These are phyloP conservation scores for Pyxicephalus adspersus DNA, from an alignment of 2,113 vertebrate species.

Conservation along the genomic window DNA sequence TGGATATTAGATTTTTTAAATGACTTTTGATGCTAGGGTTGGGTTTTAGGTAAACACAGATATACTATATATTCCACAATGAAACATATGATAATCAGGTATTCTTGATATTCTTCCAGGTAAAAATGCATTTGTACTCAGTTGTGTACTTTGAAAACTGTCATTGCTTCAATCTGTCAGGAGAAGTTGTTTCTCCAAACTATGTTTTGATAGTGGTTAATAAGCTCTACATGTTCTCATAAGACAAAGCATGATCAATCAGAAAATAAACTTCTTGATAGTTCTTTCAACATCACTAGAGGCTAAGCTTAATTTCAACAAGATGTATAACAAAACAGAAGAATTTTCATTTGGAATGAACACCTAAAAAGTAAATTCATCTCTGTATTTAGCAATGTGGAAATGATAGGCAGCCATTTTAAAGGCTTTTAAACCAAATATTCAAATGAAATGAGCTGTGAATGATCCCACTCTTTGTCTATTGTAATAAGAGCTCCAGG, in stretches of 20 bases:
- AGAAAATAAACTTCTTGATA: conserved; percentile 36
- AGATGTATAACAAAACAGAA: conserved; percentile 35
- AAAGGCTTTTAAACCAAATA: conserved; percentile 50
- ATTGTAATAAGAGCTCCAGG: conserved; percentile 18
- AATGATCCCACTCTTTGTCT: conserved; percentile 51
- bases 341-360: conserved; percentile 24
- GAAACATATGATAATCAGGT: background rate
- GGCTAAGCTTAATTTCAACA: conserved; percentile 44
- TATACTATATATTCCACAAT: background rate
- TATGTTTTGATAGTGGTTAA: conserved; percentile 30
- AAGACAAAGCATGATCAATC: conserved; percentile 26
- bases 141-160: conserved; percentile 19
- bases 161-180: conserved; percentile 29
- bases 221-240: conserved; percentile 32
- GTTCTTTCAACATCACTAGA: conserved; percentile 47
- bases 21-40: too few relatives aligned
- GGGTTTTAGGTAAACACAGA: too few relatives aligned
- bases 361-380: conserved; percentile 20
- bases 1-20: too few relatives aligned
- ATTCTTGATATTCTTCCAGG: background rate
- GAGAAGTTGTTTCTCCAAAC: conserved; percentile 5
- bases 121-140: background rate
- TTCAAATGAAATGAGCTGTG: conserved; percentile 53
- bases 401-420: conserved; percentile 47
- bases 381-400: conserved; percentile 42